Evolutionary conservation across 2,888 invertebrate species (phyloP).

Genomic region (Chrysolina oricalcia): DNA sequence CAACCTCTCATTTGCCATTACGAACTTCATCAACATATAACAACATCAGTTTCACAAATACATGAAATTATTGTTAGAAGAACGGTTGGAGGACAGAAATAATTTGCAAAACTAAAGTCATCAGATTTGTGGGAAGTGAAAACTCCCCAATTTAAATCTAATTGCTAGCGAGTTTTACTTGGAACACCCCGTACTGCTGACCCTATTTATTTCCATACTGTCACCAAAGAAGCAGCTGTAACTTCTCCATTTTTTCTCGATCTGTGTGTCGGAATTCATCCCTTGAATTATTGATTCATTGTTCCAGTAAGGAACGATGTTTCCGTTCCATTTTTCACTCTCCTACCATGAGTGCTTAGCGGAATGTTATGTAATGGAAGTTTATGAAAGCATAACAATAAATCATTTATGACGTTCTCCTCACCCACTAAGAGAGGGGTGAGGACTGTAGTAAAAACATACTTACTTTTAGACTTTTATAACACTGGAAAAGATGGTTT

Average conservation of each 20-base stretch:
- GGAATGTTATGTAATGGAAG: slow-evolving; percentile 11
- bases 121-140: no score
- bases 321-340: slow-evolving; percentile 40
- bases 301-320: slow-evolving; percentile 22
- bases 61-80: no score
- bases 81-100: no score
- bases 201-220: no score
- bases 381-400: slow-evolving; percentile 18
- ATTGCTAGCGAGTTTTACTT: no score
- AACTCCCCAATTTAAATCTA: no score
- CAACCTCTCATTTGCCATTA: no score
- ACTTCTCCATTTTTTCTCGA: not conserved
- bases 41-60: no score
- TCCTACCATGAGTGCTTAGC: not conserved
- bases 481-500: not conserved
- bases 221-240: no score
- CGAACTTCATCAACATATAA: no score
- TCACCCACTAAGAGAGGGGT: not conserved
- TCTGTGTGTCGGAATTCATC: not conserved
- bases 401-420: slow-evolving; percentile 13
- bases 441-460: not conserved
- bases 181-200: no score
- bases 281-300: slow-evolving; percentile 40
- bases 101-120: no score
- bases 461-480: slow-evolving; percentile 4